A percentile compares a stretch with the other conserved stretches of the same genome.
Evolutionary conservation across 2,888 invertebrate genomes (phyloP).

Genomic region (Eremobia ochroleuca): DNA sequence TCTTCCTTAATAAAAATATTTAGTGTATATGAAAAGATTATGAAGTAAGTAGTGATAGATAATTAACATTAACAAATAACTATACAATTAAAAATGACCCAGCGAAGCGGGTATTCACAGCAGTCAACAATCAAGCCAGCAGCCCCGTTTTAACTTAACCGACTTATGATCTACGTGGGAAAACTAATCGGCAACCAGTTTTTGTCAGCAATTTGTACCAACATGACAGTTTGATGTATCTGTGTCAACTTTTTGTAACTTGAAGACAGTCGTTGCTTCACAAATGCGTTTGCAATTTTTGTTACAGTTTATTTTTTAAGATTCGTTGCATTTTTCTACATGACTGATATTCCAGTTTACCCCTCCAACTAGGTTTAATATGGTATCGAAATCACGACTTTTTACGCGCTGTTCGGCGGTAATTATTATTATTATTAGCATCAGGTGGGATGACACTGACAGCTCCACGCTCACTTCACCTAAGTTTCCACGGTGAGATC

Average conservation of each 20-base stretch:
- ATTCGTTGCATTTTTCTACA: background rate
- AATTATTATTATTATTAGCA: too few species aligned
- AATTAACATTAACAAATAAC: too few species aligned
- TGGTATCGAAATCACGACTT: background rate
- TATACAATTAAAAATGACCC: too few species aligned
- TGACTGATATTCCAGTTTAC: background rate
- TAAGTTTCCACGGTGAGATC: too few species aligned
- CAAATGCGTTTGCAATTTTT: background rate
- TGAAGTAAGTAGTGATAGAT: too few species aligned
- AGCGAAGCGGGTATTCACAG: too few species aligned
- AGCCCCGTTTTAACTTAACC: slow-evolving; percentile 35
- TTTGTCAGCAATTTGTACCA: slow-evolving; percentile 52
- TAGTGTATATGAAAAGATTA: too few species aligned
- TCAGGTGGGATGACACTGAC: too few species aligned
- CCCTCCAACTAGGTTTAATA: background rate
- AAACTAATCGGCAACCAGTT: slow-evolving; percentile 35
- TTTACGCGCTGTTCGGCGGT: background rate
- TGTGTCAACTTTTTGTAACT: slow-evolving; percentile 39
- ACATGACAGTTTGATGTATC: slow-evolving; percentile 31
- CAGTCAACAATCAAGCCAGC: too few species aligned
- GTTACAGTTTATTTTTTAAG: background rate
- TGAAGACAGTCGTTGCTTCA: background rate
- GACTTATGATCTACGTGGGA: slow-evolving; percentile 53
- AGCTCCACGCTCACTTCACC: too few species aligned
- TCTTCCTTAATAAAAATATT: too few species aligned